Percentiles rank a stretch among this genome's conserved stretches.
Evolutionary conservation across 2,797 vertebrate genomes (phyloP).

Genomic region (Acanthornis magna): DNA sequence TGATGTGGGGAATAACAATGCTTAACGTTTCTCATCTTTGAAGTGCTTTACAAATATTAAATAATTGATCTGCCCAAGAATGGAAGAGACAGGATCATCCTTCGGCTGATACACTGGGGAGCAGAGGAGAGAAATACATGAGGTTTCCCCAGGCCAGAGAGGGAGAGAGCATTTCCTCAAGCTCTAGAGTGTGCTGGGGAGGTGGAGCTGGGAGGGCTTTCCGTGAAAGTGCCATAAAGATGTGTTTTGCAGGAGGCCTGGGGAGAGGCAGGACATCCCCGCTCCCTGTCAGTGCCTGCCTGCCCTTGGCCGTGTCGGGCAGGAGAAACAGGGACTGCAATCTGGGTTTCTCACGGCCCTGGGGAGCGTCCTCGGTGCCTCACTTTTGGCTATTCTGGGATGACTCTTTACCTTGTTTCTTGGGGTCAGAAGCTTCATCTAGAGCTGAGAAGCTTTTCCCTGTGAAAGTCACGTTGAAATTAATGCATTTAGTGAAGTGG

Average conservation of each 20-base stretch:
- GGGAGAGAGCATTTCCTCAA: background rate
- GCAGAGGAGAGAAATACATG: background rate
- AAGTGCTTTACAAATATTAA: slow-evolving; percentile 41
- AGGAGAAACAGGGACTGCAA: background rate
- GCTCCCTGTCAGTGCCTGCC: background rate
- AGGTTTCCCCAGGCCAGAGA: background rate
- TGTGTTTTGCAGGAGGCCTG: background rate
- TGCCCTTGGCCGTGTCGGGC: background rate
- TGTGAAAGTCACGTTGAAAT: background rate
- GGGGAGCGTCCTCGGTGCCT: background rate
- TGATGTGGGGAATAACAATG: background rate
- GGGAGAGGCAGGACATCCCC: background rate
- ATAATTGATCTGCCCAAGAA: background rate
- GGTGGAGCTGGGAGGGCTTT: background rate
- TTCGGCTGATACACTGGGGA: background rate
- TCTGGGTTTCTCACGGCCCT: background rate
- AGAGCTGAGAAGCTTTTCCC: background rate
- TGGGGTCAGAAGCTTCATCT: background rate
- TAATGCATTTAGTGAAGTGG: background rate
- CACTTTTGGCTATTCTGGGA: background rate
- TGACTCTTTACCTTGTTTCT: background rate
- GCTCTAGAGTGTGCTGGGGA: background rate
- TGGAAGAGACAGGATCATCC: background rate
- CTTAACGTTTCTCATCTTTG: background rate
- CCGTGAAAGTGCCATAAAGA: background rate